Evolutionary conservation across 2,797 vertebrate species (phyloP), one percentile per base, ranked within the genome.

Genomic region (Melanotaenia trifasciata): DNA sequence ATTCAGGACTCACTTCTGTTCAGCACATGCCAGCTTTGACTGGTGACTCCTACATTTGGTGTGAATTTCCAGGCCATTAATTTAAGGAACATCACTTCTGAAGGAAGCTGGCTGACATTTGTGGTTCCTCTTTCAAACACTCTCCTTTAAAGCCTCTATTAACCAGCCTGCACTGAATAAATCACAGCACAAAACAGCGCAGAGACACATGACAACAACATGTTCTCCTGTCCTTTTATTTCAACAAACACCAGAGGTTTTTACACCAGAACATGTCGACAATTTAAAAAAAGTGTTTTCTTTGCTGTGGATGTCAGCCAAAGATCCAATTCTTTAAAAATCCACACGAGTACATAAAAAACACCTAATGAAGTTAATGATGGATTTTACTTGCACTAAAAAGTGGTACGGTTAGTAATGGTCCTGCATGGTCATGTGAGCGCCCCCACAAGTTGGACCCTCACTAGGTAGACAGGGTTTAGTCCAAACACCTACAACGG

Each of bases 41-140:
- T 62, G 76, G 84, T 66, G 76, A 86, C 83, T 90, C 84, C 76
- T 58, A 84, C 83, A 78, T 89, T 92, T 88, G 84, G 90, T 86
- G 86, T 81, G 84, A 87, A 86, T 92, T 93, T 93, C 89, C 86
- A 86, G 87, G 69, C 84, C 79, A 84, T 90, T 89, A 78, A 87
- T 91, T 87, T 84, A 53, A 67, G 60, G 70, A 80, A 86, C 84
- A 85, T 89, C 89, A 82, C 83, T 84, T 86, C 76, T 78, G 74
- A 88, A 87, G 85, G 83, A 86, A 90, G 81, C 80, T 16, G 80
- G 8, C 63, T 22, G 67, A 89, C 76, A 60, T 87, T 90, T 85
- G 85, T 82, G 83, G 89, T 84, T 86, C 75, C 83, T 69, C 85
- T 90, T 89, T 90, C 79, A 88, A 88, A 83, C 59, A 38, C 78